Evolutionary conservation across 2,113 vertebrate genomes (phyloP), one percentile per base, ranked within the genome.

Genomic region (Chunga burmeisteri): DNA sequence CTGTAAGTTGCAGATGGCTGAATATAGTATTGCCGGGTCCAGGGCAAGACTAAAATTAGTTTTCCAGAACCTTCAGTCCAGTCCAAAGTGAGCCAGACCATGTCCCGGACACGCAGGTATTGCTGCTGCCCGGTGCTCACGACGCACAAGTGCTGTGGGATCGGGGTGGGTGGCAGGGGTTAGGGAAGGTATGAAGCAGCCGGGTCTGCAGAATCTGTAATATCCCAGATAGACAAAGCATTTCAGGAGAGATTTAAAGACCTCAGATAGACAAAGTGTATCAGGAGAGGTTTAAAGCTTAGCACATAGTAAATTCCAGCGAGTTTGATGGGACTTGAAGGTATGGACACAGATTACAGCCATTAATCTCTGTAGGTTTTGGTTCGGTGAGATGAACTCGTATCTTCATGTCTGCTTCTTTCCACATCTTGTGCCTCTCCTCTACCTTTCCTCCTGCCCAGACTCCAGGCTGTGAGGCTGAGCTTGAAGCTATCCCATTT

Each of bases 1-100:
- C 58, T 94, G 78, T 65, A 94, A 97, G 62, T 38, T 95, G 81
- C 74, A 95, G 67, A 77, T 95, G 74, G 84, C 73, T 95, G 81
- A 94, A 91, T 93, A 90, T 40, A 88, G 84, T 83, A 90, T 82
- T 91, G 23, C 26, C 4, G 3, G 38, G 61, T 52, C 59, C 38
- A 27, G 63, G 88, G 29, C 58, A 95, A 42, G 74, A 44, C 70
- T 88, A 93, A 87, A 90, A 80, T 83, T 83, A 95, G 55, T 44
- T 53, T 91, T 97, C 89, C 50, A 93, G 93, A 93, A 90, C n/a
- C 66, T 95, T 82, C 81, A 78, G 62, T 88, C 78, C 89, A 50
- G 58, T 66, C 46, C 70, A 93, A 90, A 94, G 52, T 7, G 42
- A 61, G 58, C 7, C 40, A 91, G 74, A 77, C 25, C 14, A 2